Base-by-base conservation (phyloP, 2,113 vertebrate genomes). In the Cathartes aura region DNA sequence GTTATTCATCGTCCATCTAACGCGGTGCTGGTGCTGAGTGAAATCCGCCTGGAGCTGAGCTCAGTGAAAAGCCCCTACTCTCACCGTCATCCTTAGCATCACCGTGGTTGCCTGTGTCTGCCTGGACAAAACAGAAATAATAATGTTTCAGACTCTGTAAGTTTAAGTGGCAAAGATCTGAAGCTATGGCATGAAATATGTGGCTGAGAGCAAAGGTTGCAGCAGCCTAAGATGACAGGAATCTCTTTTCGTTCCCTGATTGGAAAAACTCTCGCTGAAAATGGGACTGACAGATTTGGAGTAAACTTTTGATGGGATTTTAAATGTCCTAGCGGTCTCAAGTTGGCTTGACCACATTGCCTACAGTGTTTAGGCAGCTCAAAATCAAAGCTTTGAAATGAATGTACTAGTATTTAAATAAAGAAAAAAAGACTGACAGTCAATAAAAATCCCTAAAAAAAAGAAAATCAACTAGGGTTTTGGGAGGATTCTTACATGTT, bases 61-160 rank as follows among this genome's bases (percentile, higher is more conserved):
- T 71, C 42, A n/a, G 42, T 52, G 30, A 63, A 48, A 78, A 89
- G n/a, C 13, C 30, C 32, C 55, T 27, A 29, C 13, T 27, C 21
- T 75, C 18, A 11, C 27, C 38, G 29, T 48, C 67, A 64, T n/a
- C 62, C 40, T 82, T 53, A 68, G 14, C 17, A 18, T 42, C 70
- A 23, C 15, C 0, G 0, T 42, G n/a, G 24, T 16, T 70, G 43
- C 18, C 6, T 13, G 8, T 8, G 12, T 45, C 47, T 70, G 55
- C 30, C 48, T 59, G 32, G 21, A 38, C 32, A 74, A 55, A 89
- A 70, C 1, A 3, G 19, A 82, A 79, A 50, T 66, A 56, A 17
- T 9, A 38, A 45, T 7, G 4, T 24, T 55, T 52, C 1, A 6
- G 53, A 32, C 9, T 68, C 48, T 68, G 20, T 38, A 50, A 75